Base-by-base conservation (phyloP, 2,113 vertebrate species). In the Pionites leucogaster region DNA sequence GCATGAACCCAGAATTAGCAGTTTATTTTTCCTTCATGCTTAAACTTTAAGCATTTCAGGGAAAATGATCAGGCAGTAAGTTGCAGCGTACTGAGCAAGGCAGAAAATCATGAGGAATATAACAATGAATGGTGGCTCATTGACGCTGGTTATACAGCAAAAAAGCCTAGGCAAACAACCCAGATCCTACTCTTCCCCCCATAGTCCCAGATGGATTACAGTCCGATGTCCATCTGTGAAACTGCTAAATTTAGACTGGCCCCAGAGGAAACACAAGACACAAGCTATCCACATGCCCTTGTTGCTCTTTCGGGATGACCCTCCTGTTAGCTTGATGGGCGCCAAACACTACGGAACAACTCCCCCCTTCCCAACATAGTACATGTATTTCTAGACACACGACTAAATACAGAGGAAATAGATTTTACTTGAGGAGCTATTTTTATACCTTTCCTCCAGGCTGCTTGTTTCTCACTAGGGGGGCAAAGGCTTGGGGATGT, bases 191-290 rank as follows among this genome's bases (percentile, higher is more conserved):
- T 74, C 74, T 85, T 91, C 14, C 46, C 44, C 44, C 29, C 6
- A 1, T 31, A 47, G 53, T 69, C 83, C 78, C 90, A 69, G 69
- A 72, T 82, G 91, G 88, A 84, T 86, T 93, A 84, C 4, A 5
- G 80, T 59, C 80, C 27, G 4, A 24, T 27, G 49, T 84, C 72
- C 92, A 85, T 94, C 83, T 95, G 94, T 65, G 88, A 82, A 90
- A 82, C 72, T 59, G 91, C 95, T 97, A 97, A 93, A 96, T 96
- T 96, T 97, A 97, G 93, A 47, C 78, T 71, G 88, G 46, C 74
- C 95, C 76, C 77, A 22, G 83, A 96, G 88, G 93, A 96, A 93
- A 91, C 80, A 93, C 37, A 79, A 93, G 91, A 91, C 6, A 0
- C 86, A 72, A 96, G 83, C 74, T 81, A 64, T 94, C 81, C 94